Conservation (phyloP, 2,888 invertebrate genomes). For the Abrostola tripartita region DNA sequence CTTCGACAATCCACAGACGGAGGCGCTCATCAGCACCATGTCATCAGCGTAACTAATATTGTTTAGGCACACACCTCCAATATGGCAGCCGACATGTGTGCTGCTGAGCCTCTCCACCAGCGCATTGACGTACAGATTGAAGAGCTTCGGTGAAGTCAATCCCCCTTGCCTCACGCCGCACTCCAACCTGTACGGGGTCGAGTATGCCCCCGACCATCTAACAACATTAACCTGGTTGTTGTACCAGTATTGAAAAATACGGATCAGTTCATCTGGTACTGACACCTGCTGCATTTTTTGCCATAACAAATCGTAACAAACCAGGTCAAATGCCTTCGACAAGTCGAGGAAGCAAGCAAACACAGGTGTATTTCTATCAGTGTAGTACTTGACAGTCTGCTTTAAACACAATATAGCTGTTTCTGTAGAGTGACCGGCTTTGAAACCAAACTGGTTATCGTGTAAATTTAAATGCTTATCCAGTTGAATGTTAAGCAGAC, state of each 20-base stretch:
- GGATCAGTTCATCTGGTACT: slow-evolving; percentile 3
- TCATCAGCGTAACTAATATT: slow-evolving; percentile 12
- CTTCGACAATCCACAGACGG: slow-evolving; percentile 1
- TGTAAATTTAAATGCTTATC: slow-evolving; percentile 32
- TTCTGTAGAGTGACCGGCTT: slow-evolving; percentile 40
- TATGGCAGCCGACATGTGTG: slow-evolving; percentile 7
- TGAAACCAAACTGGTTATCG: slow-evolving; percentile 51
- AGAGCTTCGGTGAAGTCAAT: slow-evolving; percentile 3
- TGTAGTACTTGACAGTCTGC: slow-evolving; percentile 34
- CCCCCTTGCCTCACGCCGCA: slow-evolving; percentile 9
- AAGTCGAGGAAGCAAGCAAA: slow-evolving; percentile 38
- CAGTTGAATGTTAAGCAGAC: slow-evolving; percentile 37
- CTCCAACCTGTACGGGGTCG: slow-evolving; percentile 8
- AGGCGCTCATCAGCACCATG: slow-evolving; percentile 11
- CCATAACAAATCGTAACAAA: slow-evolving; percentile 35
- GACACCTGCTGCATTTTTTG: not conserved
- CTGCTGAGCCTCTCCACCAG: slow-evolving; percentile 12
- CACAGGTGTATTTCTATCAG: slow-evolving; percentile 25
- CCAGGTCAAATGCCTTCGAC: slow-evolving; percentile 32
- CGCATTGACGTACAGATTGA: slow-evolving; percentile 1
- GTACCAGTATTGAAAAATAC: slow-evolving; percentile 10
- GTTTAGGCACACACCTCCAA: slow-evolving; percentile 8
- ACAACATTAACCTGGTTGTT: slow-evolving; percentile 5
- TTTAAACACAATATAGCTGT: slow-evolving; percentile 43
- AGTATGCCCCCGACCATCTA: slow-evolving; percentile 2